Base-by-base conservation (phyloP, 1,140 invertebrate genomes). In the Danaus plexippus region DNA sequence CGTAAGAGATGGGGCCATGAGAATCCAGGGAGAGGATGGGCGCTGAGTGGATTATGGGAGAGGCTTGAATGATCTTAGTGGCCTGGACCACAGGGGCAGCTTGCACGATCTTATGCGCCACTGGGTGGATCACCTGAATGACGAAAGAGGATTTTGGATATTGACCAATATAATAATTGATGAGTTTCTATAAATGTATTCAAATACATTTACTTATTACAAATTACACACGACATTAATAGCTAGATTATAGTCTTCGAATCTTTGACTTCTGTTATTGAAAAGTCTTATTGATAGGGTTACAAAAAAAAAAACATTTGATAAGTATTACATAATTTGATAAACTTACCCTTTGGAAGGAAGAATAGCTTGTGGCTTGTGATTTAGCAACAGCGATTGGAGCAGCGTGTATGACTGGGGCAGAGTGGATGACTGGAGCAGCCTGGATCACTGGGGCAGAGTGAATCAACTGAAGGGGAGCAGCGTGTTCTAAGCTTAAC, bases 331-430 rank as follows among this genome's bases (percentile, higher is more conserved):
- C 15, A 32, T 32, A 7, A 32, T 32, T 7, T 32, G 22, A 32
- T 32, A 32, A 32, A 32, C 2, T 62, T 63, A 85, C 82, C 63
- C 79, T 67, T 46, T 80, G 74, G 75, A 85, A 79, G 11, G 74
- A 77, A 4, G 82, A 69, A 56, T 84, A 85, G 75, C 80, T 82
- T 47, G 74, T 78, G 44, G 82, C 79, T 11, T 32, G 22, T 32
- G 75, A 66, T 53, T 70, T 71, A 32, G 69, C 64, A 15, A 69
- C 51, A 32, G 64, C 69, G 0, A 73, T 55, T 52, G 61, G 58
- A 1, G 61, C 52, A 22, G 68, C 65, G 40, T 70, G 67, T 1
- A 65, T 48, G 10, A 71, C 61, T 1, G 61, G 72, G 18, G 67
- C 61, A 2, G 71, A 66, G n/a, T 69, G 57, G 40, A 66, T 63